Evolutionary conservation across 2,113 vertebrate genomes (phyloP).

Genomic region (Lycocorax pyrrhopterus): DNA sequence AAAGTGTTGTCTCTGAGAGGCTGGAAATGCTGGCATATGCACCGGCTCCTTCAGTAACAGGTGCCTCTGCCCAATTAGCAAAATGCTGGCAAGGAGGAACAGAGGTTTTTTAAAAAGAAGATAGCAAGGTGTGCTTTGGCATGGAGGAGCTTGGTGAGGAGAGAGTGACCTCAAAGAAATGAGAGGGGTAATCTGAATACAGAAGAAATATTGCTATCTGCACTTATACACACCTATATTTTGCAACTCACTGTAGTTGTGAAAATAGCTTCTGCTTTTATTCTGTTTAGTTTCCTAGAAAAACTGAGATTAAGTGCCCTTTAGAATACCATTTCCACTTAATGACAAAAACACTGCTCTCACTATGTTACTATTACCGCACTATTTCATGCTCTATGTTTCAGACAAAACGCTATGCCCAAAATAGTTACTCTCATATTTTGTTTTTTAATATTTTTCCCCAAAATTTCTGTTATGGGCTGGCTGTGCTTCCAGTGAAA

Average conservation of each 20-base stretch:
- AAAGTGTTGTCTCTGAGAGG: not conserved
- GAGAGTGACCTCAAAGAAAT: not conserved
- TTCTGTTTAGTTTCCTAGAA: not conserved
- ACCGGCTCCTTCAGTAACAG: not conserved
- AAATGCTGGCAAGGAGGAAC: not conserved
- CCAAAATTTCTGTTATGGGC: not conserved
- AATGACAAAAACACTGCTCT: not conserved
- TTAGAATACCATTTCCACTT: not conserved
- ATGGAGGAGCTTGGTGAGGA: not conserved
- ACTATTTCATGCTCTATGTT: not conserved
- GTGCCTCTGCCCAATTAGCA: not conserved
- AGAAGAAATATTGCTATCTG: not conserved
- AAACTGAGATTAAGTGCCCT: not conserved
- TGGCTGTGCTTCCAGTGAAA: not conserved
- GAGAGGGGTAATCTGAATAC: not conserved
- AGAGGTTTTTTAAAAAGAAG: not conserved
- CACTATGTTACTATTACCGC: not conserved
- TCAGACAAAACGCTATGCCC: not conserved
- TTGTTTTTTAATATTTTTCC: not conserved
- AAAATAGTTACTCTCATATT: not conserved
- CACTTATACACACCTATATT: not conserved
- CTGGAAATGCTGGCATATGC: not conserved
- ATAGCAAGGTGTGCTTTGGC: not conserved
- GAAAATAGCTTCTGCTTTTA: not conserved
- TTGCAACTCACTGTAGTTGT: not conserved